Base-by-base conservation (phyloP, 2,113 vertebrate species). In the Phrynosoma platyrhinos region DNA sequence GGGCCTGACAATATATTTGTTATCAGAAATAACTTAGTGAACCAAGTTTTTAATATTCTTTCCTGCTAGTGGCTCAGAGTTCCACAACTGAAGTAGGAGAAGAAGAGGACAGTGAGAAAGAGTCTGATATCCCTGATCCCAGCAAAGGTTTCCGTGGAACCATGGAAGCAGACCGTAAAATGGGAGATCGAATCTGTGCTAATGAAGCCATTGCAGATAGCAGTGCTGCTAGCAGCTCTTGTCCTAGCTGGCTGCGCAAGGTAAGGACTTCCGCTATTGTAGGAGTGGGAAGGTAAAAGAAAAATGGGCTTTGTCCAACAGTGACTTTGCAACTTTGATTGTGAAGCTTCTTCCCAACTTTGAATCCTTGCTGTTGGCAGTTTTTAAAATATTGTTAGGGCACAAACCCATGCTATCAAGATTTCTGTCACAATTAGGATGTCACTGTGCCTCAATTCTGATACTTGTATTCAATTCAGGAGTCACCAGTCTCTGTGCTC, bases 221-320 rank as follows among this genome's bases (percentile, higher is more conserved):
- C 71, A 97, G 94, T 93, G 96, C 95, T 88, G 97, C 97, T 94
- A 99, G 98, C 95, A 99, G 98, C 95, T 99, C 98, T 82, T 99
- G 99, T 85, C 99, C 99, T 64, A 96, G 98, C 76, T 99, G 99
- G 99, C 97, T 99, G 66, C 97, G 96, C 83, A 98, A 98, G 98
- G 99, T 99, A 96, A 94, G 2, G 16, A 86, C 4, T 42, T 12
- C n/a, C 9, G 84, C 68, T 90, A 9, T 14, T 18, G 13, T 32
- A 40, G 20, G 9, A 4, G 3, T 16, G 71, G 58, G 4, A 55
- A 14, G 47, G 55, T 76, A 88, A 62, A 40, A 23, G 79, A 68
- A 79, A 84, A 75, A 52, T 0, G 0, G 21, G 3, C 3, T 32
- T 87, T 91, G 32, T 21, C n/a, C 42, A 74, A 86, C 36, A 79